Conservation (phyloP, 2,113 vertebrate species). For the Antigone vipio region DNA sequence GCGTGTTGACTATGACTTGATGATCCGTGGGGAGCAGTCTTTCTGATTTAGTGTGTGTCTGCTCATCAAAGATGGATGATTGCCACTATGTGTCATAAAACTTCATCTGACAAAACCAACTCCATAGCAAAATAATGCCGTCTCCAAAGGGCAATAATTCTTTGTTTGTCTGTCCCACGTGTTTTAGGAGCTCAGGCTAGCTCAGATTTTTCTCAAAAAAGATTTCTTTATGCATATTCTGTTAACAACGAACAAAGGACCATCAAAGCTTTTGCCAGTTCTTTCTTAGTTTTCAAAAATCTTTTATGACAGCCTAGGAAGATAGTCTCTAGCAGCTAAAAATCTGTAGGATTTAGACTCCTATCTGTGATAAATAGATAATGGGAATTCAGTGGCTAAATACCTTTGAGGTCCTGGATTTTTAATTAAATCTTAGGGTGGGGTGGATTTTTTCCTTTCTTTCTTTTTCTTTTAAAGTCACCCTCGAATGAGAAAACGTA, state of each 20-base stretch:
- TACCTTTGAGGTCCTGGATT: background rate
- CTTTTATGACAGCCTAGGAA: conserved; percentile 20
- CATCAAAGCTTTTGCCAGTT: background rate
- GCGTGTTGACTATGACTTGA: conserved; percentile 1
- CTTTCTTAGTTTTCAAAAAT: conserved; percentile 46
- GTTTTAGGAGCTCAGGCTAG: conserved; percentile 32
- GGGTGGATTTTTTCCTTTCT: background rate
- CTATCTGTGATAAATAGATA: background rate
- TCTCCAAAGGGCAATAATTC: conserved; percentile 54
- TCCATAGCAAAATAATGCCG: conserved; percentile 34
- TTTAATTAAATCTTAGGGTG: background rate
- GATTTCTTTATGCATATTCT: conserved; percentile 36
- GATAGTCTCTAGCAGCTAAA: conserved; percentile 22
- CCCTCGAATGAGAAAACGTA: background rate
- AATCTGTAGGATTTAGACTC: background rate
- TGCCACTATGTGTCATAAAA: conserved; percentile 46
- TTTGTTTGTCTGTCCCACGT: conserved; percentile 39
- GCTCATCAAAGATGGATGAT: conserved; percentile 65
- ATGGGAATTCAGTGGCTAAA: background rate
- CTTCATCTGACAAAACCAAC: conserved; percentile 60
- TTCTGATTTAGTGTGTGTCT: conserved; percentile 53
- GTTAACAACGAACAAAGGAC: conserved; percentile 17
- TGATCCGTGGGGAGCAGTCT: conserved; percentile 32
- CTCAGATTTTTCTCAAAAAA: conserved; percentile 61
- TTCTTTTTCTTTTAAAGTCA: background rate